A percentile compares a stretch with the other conserved stretches of the same genome.
Evolutionary conservation across 2,113 vertebrate genomes (phyloP).

Genomic region (Prionailurus bengalensis): DNA sequence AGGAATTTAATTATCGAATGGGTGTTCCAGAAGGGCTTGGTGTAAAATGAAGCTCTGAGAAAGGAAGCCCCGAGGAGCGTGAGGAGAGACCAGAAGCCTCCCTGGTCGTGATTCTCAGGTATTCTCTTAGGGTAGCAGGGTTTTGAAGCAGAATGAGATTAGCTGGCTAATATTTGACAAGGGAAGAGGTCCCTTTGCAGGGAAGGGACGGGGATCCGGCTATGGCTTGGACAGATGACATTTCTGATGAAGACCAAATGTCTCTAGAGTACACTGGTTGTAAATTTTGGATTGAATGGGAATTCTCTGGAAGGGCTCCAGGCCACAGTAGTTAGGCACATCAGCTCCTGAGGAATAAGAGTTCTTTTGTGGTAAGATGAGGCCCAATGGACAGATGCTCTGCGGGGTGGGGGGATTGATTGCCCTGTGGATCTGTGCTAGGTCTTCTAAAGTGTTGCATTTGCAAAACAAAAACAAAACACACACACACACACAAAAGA

Average conservation of each 20-base stretch:
- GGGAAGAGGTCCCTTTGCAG: not conserved
- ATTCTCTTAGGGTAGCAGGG: not conserved
- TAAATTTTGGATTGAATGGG: not conserved
- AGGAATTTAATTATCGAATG: not conserved
- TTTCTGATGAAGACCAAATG: not conserved
- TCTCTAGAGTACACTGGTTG: not conserved
- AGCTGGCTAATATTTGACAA: not conserved
- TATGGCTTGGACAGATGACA: not conserved
- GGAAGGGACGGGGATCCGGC: too few relatives aligned
- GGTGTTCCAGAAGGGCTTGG: not conserved
- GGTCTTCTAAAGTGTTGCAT: not conserved
- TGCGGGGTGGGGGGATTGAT: not conserved
- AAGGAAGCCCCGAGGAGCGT: not conserved
- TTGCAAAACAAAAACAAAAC: not conserved
- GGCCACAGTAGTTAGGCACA: not conserved
- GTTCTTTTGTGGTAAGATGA: not conserved
- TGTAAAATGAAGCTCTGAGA: not conserved
- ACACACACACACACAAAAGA: too few relatives aligned
- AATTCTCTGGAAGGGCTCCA: not conserved
- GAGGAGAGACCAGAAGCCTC: not conserved
- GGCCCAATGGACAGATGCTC: not conserved
- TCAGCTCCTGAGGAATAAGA: not conserved
- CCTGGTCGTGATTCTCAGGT: not conserved
- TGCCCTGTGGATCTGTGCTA: too few relatives aligned
- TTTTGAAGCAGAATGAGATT: not conserved